These are phyloP conservation scores for Gobiocypris rarus DNA, from an alignment of 2,113 vertebrate genomes.

Conservation along the genomic window DNA sequence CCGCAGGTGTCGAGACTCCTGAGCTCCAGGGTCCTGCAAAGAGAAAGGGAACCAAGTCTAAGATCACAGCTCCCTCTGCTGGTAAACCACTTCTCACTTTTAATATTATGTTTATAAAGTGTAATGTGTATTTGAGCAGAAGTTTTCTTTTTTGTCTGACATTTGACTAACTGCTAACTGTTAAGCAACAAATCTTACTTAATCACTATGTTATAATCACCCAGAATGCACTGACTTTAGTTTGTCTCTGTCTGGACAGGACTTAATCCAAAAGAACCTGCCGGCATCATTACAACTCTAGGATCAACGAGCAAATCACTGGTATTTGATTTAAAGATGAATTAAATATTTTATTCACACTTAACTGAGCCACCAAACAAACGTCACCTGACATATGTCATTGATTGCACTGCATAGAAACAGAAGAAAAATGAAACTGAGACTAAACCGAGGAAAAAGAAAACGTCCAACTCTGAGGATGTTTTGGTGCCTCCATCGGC, in stretches of 20 bases:
- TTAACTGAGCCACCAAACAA: constrained; percentile 25
- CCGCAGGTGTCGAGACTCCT: background rate
- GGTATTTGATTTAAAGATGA: constrained; percentile 1
- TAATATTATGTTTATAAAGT: background rate
- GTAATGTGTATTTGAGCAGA: background rate
- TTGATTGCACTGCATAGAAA: constrained; percentile 38
- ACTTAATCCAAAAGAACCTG: background rate
- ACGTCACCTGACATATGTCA: constrained; percentile 14
- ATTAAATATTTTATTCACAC: background rate
- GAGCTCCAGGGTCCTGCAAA: background rate
- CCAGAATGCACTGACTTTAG: no score
- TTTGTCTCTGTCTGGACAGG: background rate
- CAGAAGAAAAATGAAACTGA: constrained; percentile 47
- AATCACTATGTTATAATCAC: background rate
- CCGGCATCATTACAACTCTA: background rate
- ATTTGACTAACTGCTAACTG: no score
- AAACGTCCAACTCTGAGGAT: constrained; percentile 37
- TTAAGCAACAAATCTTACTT: background rate
- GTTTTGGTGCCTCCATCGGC: background rate
- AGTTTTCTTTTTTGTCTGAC: background rate
- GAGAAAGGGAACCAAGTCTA: background rate
- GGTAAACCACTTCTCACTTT: background rate
- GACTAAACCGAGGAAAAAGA: constrained; percentile 45
- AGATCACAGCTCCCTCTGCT: background rate
- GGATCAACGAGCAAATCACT: background rate